Conservation (phyloP, 2,888 invertebrate genomes). For the Ametastegia equiseti region DNA sequence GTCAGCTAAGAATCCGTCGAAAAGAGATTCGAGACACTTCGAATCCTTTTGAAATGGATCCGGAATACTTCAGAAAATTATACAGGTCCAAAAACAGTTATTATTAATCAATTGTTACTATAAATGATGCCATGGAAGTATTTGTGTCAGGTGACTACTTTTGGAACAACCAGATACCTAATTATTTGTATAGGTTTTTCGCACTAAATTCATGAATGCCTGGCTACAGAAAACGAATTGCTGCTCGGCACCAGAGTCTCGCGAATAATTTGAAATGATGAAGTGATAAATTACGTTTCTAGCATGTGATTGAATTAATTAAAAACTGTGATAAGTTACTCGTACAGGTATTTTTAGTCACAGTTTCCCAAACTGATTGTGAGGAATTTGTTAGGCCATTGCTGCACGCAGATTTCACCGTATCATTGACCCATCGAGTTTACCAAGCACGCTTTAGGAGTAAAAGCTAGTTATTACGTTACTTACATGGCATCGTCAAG, state of each 20-base stretch:
- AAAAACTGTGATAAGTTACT: neutral
- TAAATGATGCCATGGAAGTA: neutral
- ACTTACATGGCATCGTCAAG: too few species aligned
- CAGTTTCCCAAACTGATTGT: neutral
- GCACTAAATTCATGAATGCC: neutral
- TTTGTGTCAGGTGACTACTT: neutral
- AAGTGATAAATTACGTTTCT: neutral
- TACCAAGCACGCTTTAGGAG: too few species aligned
- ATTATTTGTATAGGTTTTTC: neutral
- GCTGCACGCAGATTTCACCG: too few species aligned
- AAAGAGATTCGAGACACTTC: neutral
- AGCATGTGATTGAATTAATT: neutral
- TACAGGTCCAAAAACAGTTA: neutral
- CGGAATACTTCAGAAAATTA: neutral
- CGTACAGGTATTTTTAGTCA: neutral
- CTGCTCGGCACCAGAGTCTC: neutral
- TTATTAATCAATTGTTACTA: neutral
- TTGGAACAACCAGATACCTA: neutral
- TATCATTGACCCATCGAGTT: too few species aligned
- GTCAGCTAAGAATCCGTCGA: neutral
- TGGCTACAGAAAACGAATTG: neutral
- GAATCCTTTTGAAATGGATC: neutral
- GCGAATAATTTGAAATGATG: neutral
- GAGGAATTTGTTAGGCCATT: neutral
- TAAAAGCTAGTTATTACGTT: too few species aligned